Evolutionary conservation across 2,113 vertebrate species (phyloP), one percentile per base, ranked within the genome.

Genomic region (Emydocephalus ijimae): DNA sequence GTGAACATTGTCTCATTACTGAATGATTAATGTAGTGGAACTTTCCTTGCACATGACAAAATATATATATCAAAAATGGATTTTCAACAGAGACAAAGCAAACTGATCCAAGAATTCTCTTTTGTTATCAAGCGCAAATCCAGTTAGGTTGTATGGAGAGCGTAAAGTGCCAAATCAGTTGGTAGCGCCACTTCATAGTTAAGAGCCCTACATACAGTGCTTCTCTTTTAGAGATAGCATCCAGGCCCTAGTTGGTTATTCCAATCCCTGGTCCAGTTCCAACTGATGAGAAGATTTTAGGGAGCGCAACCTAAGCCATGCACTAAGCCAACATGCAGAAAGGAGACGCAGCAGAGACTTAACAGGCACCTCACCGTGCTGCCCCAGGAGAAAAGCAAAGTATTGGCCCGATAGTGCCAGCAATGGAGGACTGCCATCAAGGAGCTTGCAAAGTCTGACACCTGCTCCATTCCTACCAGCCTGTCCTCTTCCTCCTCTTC

Each of bases 351-450:
- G 88, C 64, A 85, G 55, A 92, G 94, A 95, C 93, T 94, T 92
- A 94, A 96, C 97, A 97, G 97, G 98, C 97, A 98, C 98, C 98
- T 99, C 98, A 98, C 98, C 98, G 97, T 98, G 97, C 98, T 98
- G 96, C 98, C 98, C 96, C 96, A 98, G 98, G 98, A 97, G 96
- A 98, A 98, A 98, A 98, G 98, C 98, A 98, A 98, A 98, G 98
- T 98, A 97, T 97, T 98, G 98, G 98, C 98, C 95, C 97, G 98
- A 98, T 98, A 98, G 97, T 98, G 98, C 98, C 98, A 99, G 98
- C 98, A 98, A 97, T 98, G 98, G 98, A 98, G 98, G 96, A 98
- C 98, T 90, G 98, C 98, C 97, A 99, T 97, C 97, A 99, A 97
- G 95, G 98, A 98, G 96, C 98, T 98, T 97, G 98, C 98, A 97